These are phyloP conservation scores for Pluvianellus socialis DNA, from an alignment of 2,113 vertebrate genomes.

Conservation along the genomic window DNA sequence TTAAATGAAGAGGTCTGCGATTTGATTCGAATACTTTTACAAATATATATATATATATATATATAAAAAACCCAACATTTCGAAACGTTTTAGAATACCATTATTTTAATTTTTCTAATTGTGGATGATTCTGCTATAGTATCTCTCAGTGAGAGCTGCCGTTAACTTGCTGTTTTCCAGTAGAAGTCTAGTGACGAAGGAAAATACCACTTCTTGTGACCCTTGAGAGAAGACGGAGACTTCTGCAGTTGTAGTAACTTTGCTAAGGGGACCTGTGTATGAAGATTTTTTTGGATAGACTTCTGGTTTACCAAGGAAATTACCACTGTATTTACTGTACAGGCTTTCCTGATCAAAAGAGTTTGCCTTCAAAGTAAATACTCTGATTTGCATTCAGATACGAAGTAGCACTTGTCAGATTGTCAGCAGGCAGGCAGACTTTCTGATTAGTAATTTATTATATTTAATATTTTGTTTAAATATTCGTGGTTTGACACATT, in stretches of 20 bases:
- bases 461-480: slow-evolving; percentile 47
- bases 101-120: neutral
- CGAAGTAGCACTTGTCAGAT: neutral
- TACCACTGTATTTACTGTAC: accelerated
- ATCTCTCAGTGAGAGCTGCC: slow-evolving; percentile 62
- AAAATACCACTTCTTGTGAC: neutral
- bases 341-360: neutral
- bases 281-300: neutral
- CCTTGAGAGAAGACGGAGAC: neutral
- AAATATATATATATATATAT: neutral
- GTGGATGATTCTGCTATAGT: neutral
- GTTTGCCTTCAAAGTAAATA: neutral
- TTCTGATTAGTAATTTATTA: slow-evolving; percentile 54
- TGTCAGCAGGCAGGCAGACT: neutral
- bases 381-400: neutral
- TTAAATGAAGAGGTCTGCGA: neutral
- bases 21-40: neutral
- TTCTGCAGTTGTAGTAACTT: neutral
- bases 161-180: neutral
- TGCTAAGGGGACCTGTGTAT: neutral
- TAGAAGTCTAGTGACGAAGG: neutral
- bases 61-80: neutral
- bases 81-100: neutral
- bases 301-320: neutral
- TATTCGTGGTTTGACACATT: neutral